Percentiles rank a stretch among this genome's conserved stretches.
These are phyloP conservation scores for Drosophila nasuta DNA, from an alignment of 1,140 invertebrate species.

Conservation along the genomic window DNA sequence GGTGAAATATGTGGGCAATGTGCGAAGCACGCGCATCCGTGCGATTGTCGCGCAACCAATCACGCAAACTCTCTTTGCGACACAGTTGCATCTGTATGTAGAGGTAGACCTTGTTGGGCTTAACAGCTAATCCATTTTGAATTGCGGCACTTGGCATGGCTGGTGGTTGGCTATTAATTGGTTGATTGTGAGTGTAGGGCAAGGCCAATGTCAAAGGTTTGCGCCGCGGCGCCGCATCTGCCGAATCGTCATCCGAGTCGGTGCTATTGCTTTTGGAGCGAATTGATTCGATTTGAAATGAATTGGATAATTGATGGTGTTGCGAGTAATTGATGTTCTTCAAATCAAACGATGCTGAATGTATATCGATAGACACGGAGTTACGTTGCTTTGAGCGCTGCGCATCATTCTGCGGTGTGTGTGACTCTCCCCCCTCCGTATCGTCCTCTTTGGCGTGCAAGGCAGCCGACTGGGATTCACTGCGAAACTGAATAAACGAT, in stretches of 20 bases:
- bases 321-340: slow-evolving; percentile 75
- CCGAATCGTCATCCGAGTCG: slow-evolving; percentile 36
- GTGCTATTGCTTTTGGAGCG: slow-evolving; percentile 60
- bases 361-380: slow-evolving; percentile 77
- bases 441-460: slow-evolving; percentile 53
- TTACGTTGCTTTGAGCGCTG: slow-evolving; percentile 33
- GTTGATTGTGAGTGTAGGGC: slow-evolving; percentile 50
- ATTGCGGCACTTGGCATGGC: slow-evolving; percentile 41
- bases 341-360: slow-evolving; percentile 75
- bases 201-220: slow-evolving; percentile 63
- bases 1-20: slow-evolving; percentile 93
- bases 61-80: slow-evolving; percentile 93
- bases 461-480: slow-evolving; percentile 77
- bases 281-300: slow-evolving; percentile 84
- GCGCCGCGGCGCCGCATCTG: slow-evolving; percentile 20
- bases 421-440: slow-evolving; percentile 10
- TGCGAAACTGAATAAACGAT: slow-evolving; percentile 77
- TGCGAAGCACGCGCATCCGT: slow-evolving; percentile 71
- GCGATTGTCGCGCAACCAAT: slow-evolving; percentile 91
- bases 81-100: slow-evolving; percentile 99
- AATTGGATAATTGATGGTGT: slow-evolving; percentile 77
- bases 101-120: slow-evolving; percentile 88
- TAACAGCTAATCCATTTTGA: slow-evolving; percentile 43
- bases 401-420: slow-evolving; percentile 7
- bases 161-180: slow-evolving; percentile 14